phyloP scores from a whole-genome alignment of 2,113 vertebrate genomes.

The Pterocles orientalis region DNA sequence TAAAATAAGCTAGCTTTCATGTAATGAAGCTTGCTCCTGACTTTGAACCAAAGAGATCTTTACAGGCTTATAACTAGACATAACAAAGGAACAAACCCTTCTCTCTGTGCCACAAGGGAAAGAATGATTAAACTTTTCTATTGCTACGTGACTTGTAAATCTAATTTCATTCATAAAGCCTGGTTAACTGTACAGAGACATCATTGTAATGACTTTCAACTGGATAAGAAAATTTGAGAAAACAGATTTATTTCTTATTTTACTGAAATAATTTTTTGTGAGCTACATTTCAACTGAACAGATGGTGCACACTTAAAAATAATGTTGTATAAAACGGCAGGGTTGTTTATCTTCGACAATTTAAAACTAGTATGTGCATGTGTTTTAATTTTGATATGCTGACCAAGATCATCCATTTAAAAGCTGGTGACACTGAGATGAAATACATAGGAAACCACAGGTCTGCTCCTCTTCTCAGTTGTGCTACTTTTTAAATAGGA shows the following conservation, averaged over 20 bases:
- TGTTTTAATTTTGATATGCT: neutral
- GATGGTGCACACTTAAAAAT: neutral
- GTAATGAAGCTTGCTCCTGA: neutral
- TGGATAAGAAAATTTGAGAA: neutral
- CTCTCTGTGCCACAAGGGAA: neutral
- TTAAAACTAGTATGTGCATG: neutral
- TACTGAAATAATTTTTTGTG: neutral
- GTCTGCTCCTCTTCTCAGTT: neutral
- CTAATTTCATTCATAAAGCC: neutral
- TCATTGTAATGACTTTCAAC: neutral
- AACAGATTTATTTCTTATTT: slow-evolving; percentile 5
- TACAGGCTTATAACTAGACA: neutral
- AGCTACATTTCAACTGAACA: neutral
- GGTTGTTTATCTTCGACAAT: neutral
- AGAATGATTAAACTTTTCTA: neutral
- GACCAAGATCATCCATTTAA: neutral
- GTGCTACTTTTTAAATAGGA: neutral
- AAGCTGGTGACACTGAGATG: neutral
- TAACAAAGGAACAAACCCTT: neutral
- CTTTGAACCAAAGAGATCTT: neutral
- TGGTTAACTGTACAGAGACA: neutral
- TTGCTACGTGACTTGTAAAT: neutral
- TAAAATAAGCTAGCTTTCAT: neutral
- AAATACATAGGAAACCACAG: neutral
- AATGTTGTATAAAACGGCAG: neutral